Base-by-base conservation (phyloP, 2,888 invertebrate species). In the Volucella inflata region DNA sequence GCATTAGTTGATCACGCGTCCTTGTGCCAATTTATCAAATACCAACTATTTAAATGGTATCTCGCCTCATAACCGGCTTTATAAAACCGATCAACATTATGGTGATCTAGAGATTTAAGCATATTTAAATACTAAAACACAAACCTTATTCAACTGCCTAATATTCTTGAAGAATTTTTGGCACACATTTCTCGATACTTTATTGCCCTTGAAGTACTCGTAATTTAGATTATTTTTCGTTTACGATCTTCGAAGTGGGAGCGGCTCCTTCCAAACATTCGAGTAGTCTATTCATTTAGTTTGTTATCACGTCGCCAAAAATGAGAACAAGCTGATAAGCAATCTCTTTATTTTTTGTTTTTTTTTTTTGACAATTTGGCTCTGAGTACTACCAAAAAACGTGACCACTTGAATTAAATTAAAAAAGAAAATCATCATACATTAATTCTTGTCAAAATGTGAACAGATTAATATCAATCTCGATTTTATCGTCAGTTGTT, bases 301-400 rank as follows among this genome's bases (percentile, higher is more conserved):
- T 21, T 68, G 57, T 70, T 57, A 38, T 71, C 21, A 11, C 36
- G 30, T 14, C 14, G n/a, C 14, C 14, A 17, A 67, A 76, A 76
- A 14, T 42, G 40, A 75, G 50, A 50, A 59, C 65, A 48, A 55
- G 14, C 3, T 68, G 68, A 76, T 75, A 75, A 75, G 55, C 30
- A 30, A 30, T 30, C 6, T 3, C 6, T 30, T 30, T 30, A 21
- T 21, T 21, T 21, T 21, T 21, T 2, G 3, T 21, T 21, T 21
- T 21, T 1, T 4, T 17, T 12, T 14, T 46, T 75, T 76, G 44
- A 51, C 60, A 40, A 51, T 51, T 16, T 50, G 51, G 59, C 67
- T 51, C 51, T 68, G 38, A 60, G 68, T 51, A 44, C 21, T 30
- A 30, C 30, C 6, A 30, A 21, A 21, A 60, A 67, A 76, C 67